These are phyloP conservation scores for Sebastes alutus DNA, from an alignment of 2,797 vertebrate genomes.

Conservation along the genomic window DNA sequence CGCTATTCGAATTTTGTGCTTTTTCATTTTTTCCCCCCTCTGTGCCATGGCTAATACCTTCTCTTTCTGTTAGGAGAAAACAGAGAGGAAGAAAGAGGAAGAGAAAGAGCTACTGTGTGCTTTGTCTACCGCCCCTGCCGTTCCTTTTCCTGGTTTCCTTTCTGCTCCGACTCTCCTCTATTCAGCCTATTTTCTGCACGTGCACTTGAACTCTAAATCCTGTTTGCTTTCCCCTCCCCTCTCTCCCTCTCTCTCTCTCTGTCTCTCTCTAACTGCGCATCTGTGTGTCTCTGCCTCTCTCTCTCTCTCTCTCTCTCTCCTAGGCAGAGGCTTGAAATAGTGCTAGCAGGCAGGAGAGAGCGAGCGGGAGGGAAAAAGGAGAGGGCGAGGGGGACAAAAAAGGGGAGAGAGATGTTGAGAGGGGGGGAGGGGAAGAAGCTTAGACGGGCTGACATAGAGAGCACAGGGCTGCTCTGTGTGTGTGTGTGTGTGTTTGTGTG, in stretches of 20 bases:
- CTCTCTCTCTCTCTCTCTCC: constrained; percentile 20
- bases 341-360: constrained; percentile 78
- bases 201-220: constrained; percentile 87
- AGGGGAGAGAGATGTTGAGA: constrained; percentile 80
- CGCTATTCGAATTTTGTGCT: constrained; percentile 61
- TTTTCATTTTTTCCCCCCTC: constrained; percentile 54
- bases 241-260: constrained; percentile 25
- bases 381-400: constrained; percentile 80
- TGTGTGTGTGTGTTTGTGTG: constrained; percentile 33
- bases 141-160: constrained; percentile 78
- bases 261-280: constrained; percentile 65
- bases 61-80: constrained; percentile 37
- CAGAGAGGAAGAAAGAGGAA: constrained; percentile 44
- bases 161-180: constrained; percentile 73
- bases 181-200: constrained; percentile 82
- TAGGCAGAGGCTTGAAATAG: constrained; percentile 77
- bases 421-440: constrained; percentile 80
- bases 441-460: constrained; percentile 73
- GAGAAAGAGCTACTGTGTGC: constrained; percentile 57
- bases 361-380: constrained; percentile 71
- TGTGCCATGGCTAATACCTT: constrained; percentile 63
- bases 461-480: constrained; percentile 53
- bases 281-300: constrained; percentile 65
- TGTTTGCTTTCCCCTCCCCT: constrained; percentile 78
- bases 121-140: constrained; percentile 65